These are phyloP conservation scores for Xenopus tropicalis DNA, from an alignment of 2,113 vertebrate genomes.

Conservation along the genomic window UCB_Xtro_10.0 CM004451.2:1999501-2000000, in stretches of 20 bases:
- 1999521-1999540: neutral
- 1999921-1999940: neutral
- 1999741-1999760: slow-evolving; percentile 21
- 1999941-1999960: neutral
- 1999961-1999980: slow-evolving; percentile 28
- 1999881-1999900: neutral
- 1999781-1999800: slow-evolving; percentile 14
- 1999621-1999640: slow-evolving; percentile 7
- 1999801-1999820: neutral
- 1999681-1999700: slow-evolving; percentile 3
- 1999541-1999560: slow-evolving; percentile 5
- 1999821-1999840: slow-evolving; percentile 1
- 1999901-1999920: slow-evolving; percentile 15
- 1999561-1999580: neutral
- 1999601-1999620: slow-evolving; percentile 1
- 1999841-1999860: slow-evolving; percentile 1
- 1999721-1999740: slow-evolving; percentile 21
- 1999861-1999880: slow-evolving; percentile 6
- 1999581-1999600: slow-evolving; percentile 3
- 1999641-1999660: neutral
- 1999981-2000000: slow-evolving; percentile 13
- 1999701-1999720: slow-evolving; percentile 22
- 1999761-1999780: neutral
- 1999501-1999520: neutral
- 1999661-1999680: neutral